Evolutionary conservation across 2,797 vertebrate genomes (phyloP), one percentile per base, ranked within the genome.

Genomic region (Gephyroberyx darwinii): DNA sequence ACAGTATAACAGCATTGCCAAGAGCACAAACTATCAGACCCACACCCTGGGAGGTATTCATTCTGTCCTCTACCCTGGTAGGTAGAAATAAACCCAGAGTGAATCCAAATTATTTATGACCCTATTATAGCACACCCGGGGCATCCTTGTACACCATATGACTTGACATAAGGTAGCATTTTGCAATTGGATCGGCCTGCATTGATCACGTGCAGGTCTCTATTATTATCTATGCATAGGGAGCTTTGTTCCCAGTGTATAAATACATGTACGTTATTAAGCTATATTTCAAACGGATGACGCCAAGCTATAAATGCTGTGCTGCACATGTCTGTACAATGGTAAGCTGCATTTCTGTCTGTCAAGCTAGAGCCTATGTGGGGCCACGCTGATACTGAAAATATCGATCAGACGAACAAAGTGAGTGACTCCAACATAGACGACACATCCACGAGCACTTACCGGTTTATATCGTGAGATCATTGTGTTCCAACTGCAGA

Each of bases 401-500:
- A 62, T 26, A 52, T 45, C 6, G 64, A 66, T 71, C 4, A 16
- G 14, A 16, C 26, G 26, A 45, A 45, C 43, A 16, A 64, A 51
- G 22, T 33, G 62, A 51, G 60, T 13, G 56, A 52, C 5, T 4
- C 8, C 4, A 45, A 45, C 12, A 45, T 13, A 62, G 64, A 72
- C 72, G 64, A 35, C 2, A 52, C 52, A 26, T 3, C 2, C 37
- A 50, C 17, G 30, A 19, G 48, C 75, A 80, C 93, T 89, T 89
- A 94, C 94, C 93, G 88, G 90, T 86, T 92, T 94, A 63, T 94
- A 91, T 22, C 91, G 89, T 56, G 93, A 84, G 71, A 90, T 86
- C 93, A 94, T 94, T 37, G 74, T 82, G 72, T 47, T 70, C 35
- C 74, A 69, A 69, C 67, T 57, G 75, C 64, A 43, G 58, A 77